Evolutionary conservation across 2,888 invertebrate genomes (phyloP), one percentile per base, ranked within the genome.

Genomic region (Orthonevra nobilis): DNA sequence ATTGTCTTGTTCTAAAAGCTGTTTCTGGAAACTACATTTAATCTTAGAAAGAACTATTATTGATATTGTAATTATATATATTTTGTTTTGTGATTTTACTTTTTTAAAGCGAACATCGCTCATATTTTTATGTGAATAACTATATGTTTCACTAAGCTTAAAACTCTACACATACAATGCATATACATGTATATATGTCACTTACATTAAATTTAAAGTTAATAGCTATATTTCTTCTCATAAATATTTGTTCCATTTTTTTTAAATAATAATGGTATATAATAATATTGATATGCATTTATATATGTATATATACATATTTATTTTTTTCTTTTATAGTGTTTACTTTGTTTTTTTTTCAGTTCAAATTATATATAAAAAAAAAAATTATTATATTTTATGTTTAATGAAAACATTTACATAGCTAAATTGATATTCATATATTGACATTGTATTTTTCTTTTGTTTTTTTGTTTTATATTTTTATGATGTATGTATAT

Each of bases 101-200:
- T 9, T 64, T 58, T 70, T 44, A 61, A 70, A 70, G 70, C 70
- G 70, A 70, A 70, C 70, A 70, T 70, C 70, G 70, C 70, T 70
- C 70, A 70, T 70, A 70, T 70, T 61, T 70, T 44, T 54, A 30
- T 61, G 61, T 60, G 69, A 70, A 61, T 70, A 61, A 52, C 69
- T 70, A 70, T 42, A 36, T 34, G 52, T 52, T 61, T 70, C 52
- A 52, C 69, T 70, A 70, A 61, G 61, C 61, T 52, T 61, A 52
- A 61, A 52, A 70, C 52, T 70, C 61, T 52, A 61, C 20, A 61
- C 61, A 61, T 70, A 28, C n/a, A n/a, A n/a, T 20, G 32, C 23
- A 58, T 46, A 52, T 64, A 58, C 28, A 38, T 23, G 3, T 30
- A 54, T 38, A 40, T 32, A 30, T 58, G 17, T 66, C n/a, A n/a